Evolutionary conservation across 2,113 vertebrate genomes (phyloP).

Genomic region (Lepisosteus osseus): DNA sequence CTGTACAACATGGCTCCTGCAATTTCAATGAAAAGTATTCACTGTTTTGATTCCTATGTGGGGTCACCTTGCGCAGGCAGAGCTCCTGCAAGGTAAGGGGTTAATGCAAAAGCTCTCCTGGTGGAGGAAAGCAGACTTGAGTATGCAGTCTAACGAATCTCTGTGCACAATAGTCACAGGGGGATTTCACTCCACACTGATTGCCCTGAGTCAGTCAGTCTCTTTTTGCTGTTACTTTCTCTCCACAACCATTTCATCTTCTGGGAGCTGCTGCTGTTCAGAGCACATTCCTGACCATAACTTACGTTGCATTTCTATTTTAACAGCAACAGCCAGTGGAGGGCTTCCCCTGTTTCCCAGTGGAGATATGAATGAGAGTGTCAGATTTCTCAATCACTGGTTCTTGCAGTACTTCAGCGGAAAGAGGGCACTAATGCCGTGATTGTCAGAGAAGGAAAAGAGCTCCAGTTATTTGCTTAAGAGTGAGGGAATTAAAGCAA

Average conservation of each 20-base stretch:
- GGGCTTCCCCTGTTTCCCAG: conserved; percentile 26
- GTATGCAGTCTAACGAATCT: not conserved
- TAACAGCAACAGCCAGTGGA: conserved; percentile 25
- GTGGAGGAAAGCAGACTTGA: not conserved
- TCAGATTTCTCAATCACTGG: conserved; percentile 2
- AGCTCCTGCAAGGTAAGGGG: conserved; percentile 13
- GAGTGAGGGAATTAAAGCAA: conserved; percentile 24
- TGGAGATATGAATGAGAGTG: conserved; percentile 1
- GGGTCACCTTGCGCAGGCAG: conserved; percentile 37
- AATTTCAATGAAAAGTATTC: not conserved
- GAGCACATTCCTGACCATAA: conserved; percentile 29
- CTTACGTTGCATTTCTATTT: conserved; percentile 22
- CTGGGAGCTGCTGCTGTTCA: conserved; percentile 1
- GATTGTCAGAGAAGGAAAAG: conserved; percentile 39
- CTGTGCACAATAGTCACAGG: conserved; percentile 1
- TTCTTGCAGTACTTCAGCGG: not conserved
- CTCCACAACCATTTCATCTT: not conserved
- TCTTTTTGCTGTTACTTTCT: not conserved
- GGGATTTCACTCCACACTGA: not conserved
- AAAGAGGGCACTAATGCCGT: conserved; percentile 40
- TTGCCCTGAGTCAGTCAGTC: not conserved
- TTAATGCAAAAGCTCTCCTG: conserved; percentile 18
- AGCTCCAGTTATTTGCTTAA: conserved; percentile 25
- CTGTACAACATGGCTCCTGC: no score
- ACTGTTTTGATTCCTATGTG: not conserved